These are phyloP conservation scores for Gymnosoma rotundatum DNA, from an alignment of 2,888 invertebrate genomes.

Conservation along the genomic window DNA sequence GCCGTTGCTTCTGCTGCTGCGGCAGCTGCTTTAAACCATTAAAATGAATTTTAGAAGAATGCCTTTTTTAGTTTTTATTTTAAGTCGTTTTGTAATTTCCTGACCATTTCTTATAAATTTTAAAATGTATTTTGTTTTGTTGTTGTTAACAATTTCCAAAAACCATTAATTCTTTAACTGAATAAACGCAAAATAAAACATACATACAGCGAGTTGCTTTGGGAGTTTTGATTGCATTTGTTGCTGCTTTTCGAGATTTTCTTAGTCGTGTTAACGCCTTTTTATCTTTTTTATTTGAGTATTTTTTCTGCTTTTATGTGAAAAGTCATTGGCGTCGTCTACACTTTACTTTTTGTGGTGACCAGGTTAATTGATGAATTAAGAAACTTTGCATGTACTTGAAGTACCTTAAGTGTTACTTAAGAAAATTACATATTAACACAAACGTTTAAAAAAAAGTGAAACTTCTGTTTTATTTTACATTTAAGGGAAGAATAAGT, in stretches of 20 bases:
- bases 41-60: constrained; percentile 65
- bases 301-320: neutral
- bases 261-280: constrained; percentile 67
- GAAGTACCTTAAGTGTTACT: too few relatives aligned
- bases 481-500: too few relatives aligned
- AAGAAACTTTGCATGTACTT: neutral
- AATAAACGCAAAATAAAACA: constrained; percentile 4
- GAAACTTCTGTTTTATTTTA: too few relatives aligned
- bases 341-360: constrained; percentile 36
- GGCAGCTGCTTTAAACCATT: constrained; percentile 25
- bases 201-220: constrained; percentile 18
- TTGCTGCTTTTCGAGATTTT: constrained; percentile 34
- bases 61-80: constrained; percentile 40
- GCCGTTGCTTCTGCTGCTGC: constrained; percentile 9
- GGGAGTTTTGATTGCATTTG: constrained; percentile 11
- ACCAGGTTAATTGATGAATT: constrained; percentile 15
- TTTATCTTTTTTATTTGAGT: constrained; percentile 45
- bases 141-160: constrained; percentile 47
- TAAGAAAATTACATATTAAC: too few relatives aligned
- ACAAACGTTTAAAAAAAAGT: too few relatives aligned
- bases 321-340: constrained; percentile 61
- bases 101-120: constrained; percentile 25
- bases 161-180: constrained; percentile 54
- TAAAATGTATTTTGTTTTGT: neutral
- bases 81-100: neutral